Evolutionary conservation across 2,113 vertebrate genomes (phyloP), one percentile per base, ranked within the genome.

Genomic region (Lepidothrix coronata): DNA sequence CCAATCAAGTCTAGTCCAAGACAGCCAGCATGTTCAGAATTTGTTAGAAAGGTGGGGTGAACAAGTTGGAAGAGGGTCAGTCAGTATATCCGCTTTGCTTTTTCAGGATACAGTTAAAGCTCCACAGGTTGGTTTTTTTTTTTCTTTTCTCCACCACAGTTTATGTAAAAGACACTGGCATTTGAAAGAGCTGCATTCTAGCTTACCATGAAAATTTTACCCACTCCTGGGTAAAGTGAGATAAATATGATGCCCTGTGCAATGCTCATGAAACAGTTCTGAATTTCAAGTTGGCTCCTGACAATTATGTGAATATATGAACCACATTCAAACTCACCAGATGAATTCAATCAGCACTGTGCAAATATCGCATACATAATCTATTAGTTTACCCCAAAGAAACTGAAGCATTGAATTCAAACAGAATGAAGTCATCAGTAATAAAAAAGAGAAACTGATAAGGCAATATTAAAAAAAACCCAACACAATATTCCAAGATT

Each of bases 331-430:
- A 95, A 97, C 96, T 97, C 97, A 88, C 96, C 98, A 98, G 98
- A 98, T 98, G 98, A 98, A 98, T 98, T 98, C 97, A 98, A 98
- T 98, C 98, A 98, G 96, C 95, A 49, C 76, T 83, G 94, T 96
- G 97, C 97, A 98, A 98, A 98, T 98, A 98, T 96, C 73, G 96
- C 98, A 98, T 98, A 97, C 98, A 98, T 98, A 98, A 98, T 98
- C 98, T 98, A 98, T 98, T 98, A 98, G 98, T 98, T 98, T 98
- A 98, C 97, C 96, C 97, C 95, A 97, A 98, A 97, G 97, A 98
- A 98, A 98, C 95, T 44, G 95, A 97, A 98, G 97, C 97, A 97
- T 81, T 97, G 97, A 98, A 98, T 98, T 98, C 97, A 98, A 98
- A 97, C 93, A 95, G 97, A 98, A 98, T 98, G 98, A 98, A 98